Evolutionary conservation across 2,113 vertebrate genomes (phyloP), one percentile per base, ranked within the genome.

Genomic region (Atherinomorus stipes): DNA sequence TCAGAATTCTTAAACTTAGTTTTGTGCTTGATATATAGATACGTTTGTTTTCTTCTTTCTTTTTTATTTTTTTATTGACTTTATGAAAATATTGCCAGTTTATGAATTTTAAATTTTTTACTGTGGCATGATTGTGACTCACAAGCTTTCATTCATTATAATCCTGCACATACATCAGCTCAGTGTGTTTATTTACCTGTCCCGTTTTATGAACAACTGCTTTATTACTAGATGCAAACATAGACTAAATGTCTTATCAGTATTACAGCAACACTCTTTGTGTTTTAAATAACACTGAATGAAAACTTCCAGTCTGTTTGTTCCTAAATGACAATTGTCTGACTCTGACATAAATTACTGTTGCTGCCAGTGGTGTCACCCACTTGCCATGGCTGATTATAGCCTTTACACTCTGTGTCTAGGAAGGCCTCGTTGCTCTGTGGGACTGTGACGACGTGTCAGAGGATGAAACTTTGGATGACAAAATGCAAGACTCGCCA

Each of bases 361-460:
- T 73, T 73, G 71, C 77, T 80, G 78, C 85, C 70, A 76, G 2
- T 65, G 40, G 62, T 84, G 78, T 86, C 77, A 65, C 79, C 77
- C 63, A 73, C 70, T 64, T 88, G 63, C 85, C 80, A 69, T 62
- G 12, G 44, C 70, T 87, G 81, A 86, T 89, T 81, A 82, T 56
- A 80, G 53, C 77, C 59, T 71, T 49, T 78, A 44, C 45, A 12
- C 72, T 69, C 44, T 67, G 74, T 53, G 22, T 78, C 38, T 85
- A 99, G 97, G 96, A 95, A 85, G 91, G 88, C 75, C 95, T 99
- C 78, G 88, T 95, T 61, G 92, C 94, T 90, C 94, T 99, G 75
- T 97, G 95, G 96, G 96, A 96, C 86, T 90, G 95, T 15, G 94
- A 95, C 83, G 90, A 91, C 19, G 89, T 90, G 89, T 87, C 89